Evolutionary conservation across 2,797 vertebrate species (phyloP), one percentile per base, ranked within the genome.

Genomic region (Sebastes steindachneri): DNA sequence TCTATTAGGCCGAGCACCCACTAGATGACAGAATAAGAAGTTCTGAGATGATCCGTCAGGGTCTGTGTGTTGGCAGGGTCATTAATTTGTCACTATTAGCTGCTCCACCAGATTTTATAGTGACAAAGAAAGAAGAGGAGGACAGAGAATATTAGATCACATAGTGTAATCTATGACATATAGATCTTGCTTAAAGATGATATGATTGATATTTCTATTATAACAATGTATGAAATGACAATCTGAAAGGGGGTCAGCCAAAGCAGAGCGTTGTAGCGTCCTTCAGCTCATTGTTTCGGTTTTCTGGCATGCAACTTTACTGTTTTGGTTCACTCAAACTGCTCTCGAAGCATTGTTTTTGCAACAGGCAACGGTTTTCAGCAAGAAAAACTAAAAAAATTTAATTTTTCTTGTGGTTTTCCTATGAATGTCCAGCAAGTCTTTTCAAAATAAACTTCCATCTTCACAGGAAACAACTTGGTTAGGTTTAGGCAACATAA

Each of bases 41-140:
- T 33, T 41, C 51, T 19, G 51, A 76, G 79, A 82, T 70, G 69
- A 90, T 87, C 82, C 76, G 60, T 86, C 81, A 79, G 78, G 77
- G 62, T 82, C 69, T 75, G 41, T 12, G 70, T 62, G 59, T 68
- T 25, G 67, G 60, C 68, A 29, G 54, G 70, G 67, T 80, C 66
- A 85, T 90, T 86, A 48, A 82, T 78, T 77, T 84, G 64, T 84
- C 83, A 80, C 73, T 29, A 62, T 86, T 83, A 79, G 77, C 75
- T 79, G 74, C 82, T 75, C 67, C 21, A 15, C 23, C 33, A 63
- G 75, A 53, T 73, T 75, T 74, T 57, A 68, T 2, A 33, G 1
- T 4, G 23, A 60, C 25, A 63, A 62, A 83, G 4, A 37, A 48
- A 37, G n/a, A 58, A 17, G 35, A 48, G 17, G 6, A 9, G 1